Evolutionary conservation across 35 echinoderm and acorn worm species (phyloP).

Genomic region (Ophioderma brevispina): DNA sequence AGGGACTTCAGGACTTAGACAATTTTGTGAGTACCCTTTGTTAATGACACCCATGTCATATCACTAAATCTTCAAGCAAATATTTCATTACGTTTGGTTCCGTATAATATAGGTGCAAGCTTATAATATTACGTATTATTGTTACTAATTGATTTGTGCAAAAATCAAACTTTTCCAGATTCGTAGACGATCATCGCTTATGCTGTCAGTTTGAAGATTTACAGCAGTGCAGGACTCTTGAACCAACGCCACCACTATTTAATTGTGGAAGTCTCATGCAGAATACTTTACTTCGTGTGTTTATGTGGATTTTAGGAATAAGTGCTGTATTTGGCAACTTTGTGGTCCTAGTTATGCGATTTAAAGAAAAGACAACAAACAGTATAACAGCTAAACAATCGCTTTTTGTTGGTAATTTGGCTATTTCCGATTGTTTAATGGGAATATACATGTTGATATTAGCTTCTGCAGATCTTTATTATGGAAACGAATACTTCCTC

Average conservation of each 20-base stretch:
- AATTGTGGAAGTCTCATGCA: conserved; percentile 45
- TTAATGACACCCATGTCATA: too few relatives aligned
- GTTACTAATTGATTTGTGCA: too few relatives aligned
- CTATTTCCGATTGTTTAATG: conserved; percentile 46
- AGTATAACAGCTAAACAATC: neutral
- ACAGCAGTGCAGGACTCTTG: neutral
- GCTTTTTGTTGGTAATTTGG: conserved; percentile 16
- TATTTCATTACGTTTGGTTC: too few relatives aligned
- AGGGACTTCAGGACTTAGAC: neutral
- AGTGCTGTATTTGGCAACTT: conserved; percentile 46
- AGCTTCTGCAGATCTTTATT: conserved; percentile 18
- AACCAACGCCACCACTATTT: conserved; percentile 11
- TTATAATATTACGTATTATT: too few relatives aligned
- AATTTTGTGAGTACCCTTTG: neutral
- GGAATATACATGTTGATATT: conserved; percentile 54
- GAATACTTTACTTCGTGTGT: conserved; percentile 23
- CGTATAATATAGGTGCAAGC: too few relatives aligned
- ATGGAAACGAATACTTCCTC: conserved; percentile 21
- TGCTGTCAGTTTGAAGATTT: conserved; percentile 19
- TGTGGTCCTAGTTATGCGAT: conserved; percentile 15
- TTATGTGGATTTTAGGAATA: conserved; percentile 54
- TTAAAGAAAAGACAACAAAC: neutral
- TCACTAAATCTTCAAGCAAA: too few relatives aligned
- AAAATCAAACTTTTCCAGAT: too few relatives aligned
- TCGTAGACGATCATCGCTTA: conserved; percentile 33